Evolutionary conservation across 2,113 vertebrate genomes (phyloP), one percentile per base, ranked within the genome.

Genomic region (Calonectris borealis): DNA sequence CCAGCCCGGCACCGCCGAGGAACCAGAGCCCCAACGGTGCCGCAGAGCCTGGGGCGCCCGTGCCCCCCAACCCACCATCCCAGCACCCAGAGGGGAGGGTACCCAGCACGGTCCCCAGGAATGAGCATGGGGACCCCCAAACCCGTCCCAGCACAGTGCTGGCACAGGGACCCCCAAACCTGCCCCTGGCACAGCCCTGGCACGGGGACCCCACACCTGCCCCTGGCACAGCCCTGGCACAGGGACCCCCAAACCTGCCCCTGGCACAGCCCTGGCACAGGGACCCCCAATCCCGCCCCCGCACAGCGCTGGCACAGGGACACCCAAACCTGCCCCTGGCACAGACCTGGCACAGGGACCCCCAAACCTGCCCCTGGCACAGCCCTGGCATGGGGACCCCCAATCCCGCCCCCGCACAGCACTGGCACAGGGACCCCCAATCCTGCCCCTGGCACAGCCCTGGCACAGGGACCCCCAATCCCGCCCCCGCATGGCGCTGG

Each of bases 21-120:
- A 84, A 22, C 31, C 72, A 13, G 25, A 82, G 62, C 2, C 51
- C 24, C 15, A 2, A 3, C 3, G 14, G 48, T 48, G 42, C 60
- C 11, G 2, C 10, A 29, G 68, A 29, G 64, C 4, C 25, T 11
- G 48, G n/a, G 62, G 32, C 1, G 1, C 48, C n/a, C 4, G 1
- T 2, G 2, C 54, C 52, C 71, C 61, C 49, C 40, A 36, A 27
- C 8, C 62, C 32, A 7, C 25, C 40, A 22, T 32, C 46, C 69
- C 49, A 48, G 17, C 24, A 17, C 42, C 10, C 11, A 7, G n/a
- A 34, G 21, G 16, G 20, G 38, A 29, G 14, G 20, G 34, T 36
- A 40, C 27, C 60, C 58, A 4, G 10, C 54, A 34, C 2, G 4
- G 44, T 15, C 16, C 14, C 29, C 54, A 55, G 29, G 58, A 20